Percentiles rank a stretch among this genome's conserved stretches.
phyloP scores from a whole-genome alignment of 2,797 vertebrate species.

The Sciaenops ocellatus region DNA sequence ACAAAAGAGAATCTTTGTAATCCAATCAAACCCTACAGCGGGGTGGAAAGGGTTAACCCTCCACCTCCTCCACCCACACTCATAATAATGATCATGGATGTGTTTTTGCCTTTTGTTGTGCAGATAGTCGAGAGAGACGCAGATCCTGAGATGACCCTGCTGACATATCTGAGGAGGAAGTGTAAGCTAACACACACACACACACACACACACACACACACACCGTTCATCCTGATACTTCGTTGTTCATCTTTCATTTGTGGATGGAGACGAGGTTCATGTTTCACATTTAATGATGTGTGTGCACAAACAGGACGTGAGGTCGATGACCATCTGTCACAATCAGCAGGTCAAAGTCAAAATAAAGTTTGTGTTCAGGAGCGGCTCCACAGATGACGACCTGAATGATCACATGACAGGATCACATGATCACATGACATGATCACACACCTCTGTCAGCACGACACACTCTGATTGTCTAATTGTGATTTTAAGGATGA shows the following conservation, averaged over 20 bases:
- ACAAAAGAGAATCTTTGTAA: no score
- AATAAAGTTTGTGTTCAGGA: not conserved
- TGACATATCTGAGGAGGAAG: slow-evolving; percentile 91
- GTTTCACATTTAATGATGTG: no score
- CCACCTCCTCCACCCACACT: no score
- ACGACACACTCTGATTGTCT: not conserved
- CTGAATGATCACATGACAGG: no score
- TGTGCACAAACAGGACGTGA: not conserved
- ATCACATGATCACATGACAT: no score
- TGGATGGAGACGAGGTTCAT: no score
- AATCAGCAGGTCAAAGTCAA: slow-evolving; percentile 21
- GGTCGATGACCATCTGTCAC: slow-evolving; percentile 17
- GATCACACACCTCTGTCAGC: not conserved
- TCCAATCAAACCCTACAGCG: no score
- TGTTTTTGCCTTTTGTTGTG: not conserved
- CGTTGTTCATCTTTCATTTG: no score
- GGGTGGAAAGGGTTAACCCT: no score
- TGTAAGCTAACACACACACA: slow-evolving; percentile 80
- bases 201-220: slow-evolving; percentile 14
- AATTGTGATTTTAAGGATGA: no score
- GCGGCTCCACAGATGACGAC: not conserved
- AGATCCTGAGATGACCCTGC: slow-evolving; percentile 92
- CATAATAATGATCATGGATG: no score
- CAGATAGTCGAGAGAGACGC: slow-evolving; percentile 92
- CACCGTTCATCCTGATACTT: no score